phyloP scores from a whole-genome alignment of 1,140 invertebrate species.

The Sarcophaga peregrina region DNA sequence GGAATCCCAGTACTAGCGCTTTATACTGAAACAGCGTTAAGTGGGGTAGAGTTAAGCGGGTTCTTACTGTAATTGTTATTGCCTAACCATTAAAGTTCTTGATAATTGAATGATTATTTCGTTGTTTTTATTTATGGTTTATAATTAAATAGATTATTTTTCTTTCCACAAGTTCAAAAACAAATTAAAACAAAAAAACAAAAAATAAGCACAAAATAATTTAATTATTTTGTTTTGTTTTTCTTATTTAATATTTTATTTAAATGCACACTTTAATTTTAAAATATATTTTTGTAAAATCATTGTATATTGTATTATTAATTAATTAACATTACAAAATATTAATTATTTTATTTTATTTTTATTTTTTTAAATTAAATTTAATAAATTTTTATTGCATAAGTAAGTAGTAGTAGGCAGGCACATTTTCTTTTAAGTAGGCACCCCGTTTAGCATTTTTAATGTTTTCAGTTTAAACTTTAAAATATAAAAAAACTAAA shows the following conservation, averaged over 20 bases:
- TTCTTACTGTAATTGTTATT: too few species aligned
- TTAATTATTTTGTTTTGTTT: slow-evolving; percentile 62
- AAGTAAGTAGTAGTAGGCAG: not conserved
- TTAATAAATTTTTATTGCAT: not conserved
- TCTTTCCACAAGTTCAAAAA: not conserved
- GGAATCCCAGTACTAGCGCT: too few species aligned
- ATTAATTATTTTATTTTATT: not conserved
- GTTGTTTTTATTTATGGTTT: too few species aligned
- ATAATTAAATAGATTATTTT: too few species aligned
- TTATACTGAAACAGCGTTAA: too few species aligned
- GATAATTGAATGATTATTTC: too few species aligned
- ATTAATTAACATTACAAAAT: not conserved
- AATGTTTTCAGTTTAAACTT: slow-evolving; percentile 18
- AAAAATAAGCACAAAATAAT: slow-evolving; percentile 65
- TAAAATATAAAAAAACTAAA: too few species aligned
- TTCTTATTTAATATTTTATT: not conserved
- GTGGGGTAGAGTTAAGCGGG: too few species aligned
- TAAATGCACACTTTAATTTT: not conserved
- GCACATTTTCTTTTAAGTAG: slow-evolving; percentile 12
- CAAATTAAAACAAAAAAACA: slow-evolving; percentile 48
- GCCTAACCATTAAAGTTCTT: too few species aligned
- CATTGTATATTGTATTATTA: not conserved
- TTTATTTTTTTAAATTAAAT: not conserved
- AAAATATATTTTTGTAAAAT: not conserved
- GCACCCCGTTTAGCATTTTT: not conserved